Conservation (phyloP, 53 echinoderm and acorn worm species). For the Antedon mediterranea region DNA sequence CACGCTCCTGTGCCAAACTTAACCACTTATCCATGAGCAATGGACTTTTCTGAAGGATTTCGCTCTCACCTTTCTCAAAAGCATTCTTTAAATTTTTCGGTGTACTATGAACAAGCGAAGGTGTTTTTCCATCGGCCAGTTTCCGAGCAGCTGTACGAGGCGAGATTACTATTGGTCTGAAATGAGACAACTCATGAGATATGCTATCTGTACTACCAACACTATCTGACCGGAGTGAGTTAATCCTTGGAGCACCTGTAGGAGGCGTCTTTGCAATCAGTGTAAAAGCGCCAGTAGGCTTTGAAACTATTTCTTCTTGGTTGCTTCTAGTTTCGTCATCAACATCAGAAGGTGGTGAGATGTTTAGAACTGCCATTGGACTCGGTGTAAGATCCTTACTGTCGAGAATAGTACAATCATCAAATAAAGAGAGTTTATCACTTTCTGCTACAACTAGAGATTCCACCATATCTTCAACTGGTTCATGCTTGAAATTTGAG, state of each 20-base stretch:
- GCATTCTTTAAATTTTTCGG: constrained; percentile 55
- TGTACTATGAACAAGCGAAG: constrained; percentile 65
- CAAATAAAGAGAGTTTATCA: not conserved
- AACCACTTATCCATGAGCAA: constrained; percentile 34
- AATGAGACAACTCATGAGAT: constrained; percentile 73
- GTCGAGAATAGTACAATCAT: not conserved
- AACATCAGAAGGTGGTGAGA: not conserved
- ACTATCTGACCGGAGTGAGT: constrained; percentile 38
- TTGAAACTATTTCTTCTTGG: not conserved
- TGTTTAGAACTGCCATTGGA: not conserved
- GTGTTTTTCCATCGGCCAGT: constrained; percentile 58
- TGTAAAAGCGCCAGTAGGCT: not conserved
- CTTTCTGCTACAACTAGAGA: not conserved
- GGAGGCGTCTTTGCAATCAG: not conserved
- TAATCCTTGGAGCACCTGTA: not conserved
- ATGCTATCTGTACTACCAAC: constrained; percentile 85
- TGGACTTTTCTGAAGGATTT: constrained; percentile 1
- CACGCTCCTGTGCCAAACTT: constrained; percentile 41
- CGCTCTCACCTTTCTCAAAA: not conserved
- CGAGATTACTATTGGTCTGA: constrained; percentile 79
- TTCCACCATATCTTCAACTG: not conserved
- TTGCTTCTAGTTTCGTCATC: not conserved
- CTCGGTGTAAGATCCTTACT: not conserved
- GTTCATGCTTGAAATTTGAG: not conserved
- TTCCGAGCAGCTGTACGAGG: constrained; percentile 83